A percentile compares a stretch with the other conserved stretches of the same genome.
Conservation (phyloP, 1,140 invertebrate species). For the Thaumetopoea pityocampa region DNA sequence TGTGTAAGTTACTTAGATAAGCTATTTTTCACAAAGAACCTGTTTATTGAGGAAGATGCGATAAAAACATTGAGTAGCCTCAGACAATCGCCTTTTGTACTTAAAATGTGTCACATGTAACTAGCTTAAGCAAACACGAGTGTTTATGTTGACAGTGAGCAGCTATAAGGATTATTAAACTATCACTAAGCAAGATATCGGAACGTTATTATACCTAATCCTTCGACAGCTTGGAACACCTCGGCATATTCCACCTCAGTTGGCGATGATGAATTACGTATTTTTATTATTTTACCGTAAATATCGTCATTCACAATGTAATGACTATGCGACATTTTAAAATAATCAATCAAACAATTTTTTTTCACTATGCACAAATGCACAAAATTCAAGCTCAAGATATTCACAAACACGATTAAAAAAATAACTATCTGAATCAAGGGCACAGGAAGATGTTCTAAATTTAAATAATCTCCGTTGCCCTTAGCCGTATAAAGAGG, state of each 20-base stretch:
- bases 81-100: background rate
- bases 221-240: conserved; percentile 58
- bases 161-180: too few species aligned
- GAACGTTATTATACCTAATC: conserved; percentile 42
- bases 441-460: conserved; percentile 49
- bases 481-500: conserved; percentile 37
- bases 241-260: conserved; percentile 55
- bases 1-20: conserved; percentile 13
- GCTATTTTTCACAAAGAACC: conserved; percentile 11
- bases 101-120: conserved; percentile 2
- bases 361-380: too few species aligned
- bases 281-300: conserved; percentile 66
- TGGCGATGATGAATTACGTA: conserved; percentile 31
- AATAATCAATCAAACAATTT: conserved; percentile 14
- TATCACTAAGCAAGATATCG: too few species aligned
- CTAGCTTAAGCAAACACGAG: background rate
- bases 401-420: conserved; percentile 37
- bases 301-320: conserved; percentile 64
- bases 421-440: conserved; percentile 31
- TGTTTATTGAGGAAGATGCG: too few species aligned
- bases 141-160: too few species aligned
- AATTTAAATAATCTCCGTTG: conserved; percentile 60
- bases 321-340: conserved; percentile 52
- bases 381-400: too few species aligned
- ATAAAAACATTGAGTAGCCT: conserved; percentile 5